These are phyloP conservation scores for Rousettus madagascariensis DNA, from an alignment of 2,797 vertebrate species.

Conservation along the genomic window DNA sequence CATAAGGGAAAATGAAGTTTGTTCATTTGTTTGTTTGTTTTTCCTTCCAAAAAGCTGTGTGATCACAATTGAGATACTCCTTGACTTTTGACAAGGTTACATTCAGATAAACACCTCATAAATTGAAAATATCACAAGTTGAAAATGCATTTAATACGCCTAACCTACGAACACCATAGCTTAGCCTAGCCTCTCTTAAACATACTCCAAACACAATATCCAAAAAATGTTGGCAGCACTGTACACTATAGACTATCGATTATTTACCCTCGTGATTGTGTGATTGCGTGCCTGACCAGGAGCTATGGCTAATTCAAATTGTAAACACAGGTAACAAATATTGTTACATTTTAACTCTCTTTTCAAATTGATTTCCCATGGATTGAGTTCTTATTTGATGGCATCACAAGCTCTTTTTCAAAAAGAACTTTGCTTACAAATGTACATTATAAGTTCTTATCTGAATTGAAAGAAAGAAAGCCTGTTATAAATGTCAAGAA, in stretches of 20 bases:
- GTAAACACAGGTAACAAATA: neutral
- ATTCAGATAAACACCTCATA: neutral
- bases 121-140: neutral
- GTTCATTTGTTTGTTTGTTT: neutral
- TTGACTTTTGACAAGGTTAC: neutral
- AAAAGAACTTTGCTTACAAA: constrained; percentile 31
- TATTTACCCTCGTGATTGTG: accelerated
- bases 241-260: no score
- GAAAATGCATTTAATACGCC: neutral
- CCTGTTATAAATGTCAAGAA: constrained; percentile 25
- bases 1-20: neutral
- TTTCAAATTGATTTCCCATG: neutral
- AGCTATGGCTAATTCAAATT: neutral
- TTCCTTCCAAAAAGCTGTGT: neutral
- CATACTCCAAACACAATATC: neutral
- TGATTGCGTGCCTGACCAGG: accelerated
- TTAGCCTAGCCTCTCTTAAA: neutral
- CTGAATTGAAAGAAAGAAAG: constrained; percentile 11
- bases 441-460: constrained; percentile 29
- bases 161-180: neutral
- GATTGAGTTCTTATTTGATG: neutral
- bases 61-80: neutral
- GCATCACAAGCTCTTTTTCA: neutral
- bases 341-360: neutral
- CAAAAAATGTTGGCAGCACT: neutral